These are phyloP conservation scores for Caenorhabditis imperialis DNA, from an alignment of 2,888 invertebrate species.

Conservation along the genomic window DNA sequence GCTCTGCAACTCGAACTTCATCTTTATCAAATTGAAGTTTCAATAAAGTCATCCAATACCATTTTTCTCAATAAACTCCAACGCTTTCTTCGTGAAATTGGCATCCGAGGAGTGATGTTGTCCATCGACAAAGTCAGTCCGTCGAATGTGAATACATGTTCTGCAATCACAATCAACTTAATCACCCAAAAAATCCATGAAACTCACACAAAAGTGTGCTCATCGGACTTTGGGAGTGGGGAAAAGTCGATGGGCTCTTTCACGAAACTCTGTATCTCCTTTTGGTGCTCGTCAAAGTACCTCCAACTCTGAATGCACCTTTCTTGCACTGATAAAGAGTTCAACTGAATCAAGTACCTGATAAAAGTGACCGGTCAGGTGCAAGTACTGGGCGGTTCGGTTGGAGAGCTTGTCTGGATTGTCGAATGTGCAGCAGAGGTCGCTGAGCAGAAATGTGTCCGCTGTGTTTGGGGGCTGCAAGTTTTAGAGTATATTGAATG, in stretches of 20 bases:
- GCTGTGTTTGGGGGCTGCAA: slow-evolving; percentile 13
- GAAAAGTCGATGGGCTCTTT: slow-evolving; percentile 9
- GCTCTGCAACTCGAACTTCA: too few relatives aligned
- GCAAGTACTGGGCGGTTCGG: slow-evolving; percentile 10
- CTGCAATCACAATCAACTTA: too few relatives aligned
- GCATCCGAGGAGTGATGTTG: slow-evolving; percentile 35
- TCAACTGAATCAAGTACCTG: too few relatives aligned
- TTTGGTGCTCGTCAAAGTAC: slow-evolving; percentile 19
- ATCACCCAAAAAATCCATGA: neutral
- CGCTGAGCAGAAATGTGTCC: slow-evolving; percentile 1
- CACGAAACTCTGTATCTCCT: slow-evolving; percentile 21
- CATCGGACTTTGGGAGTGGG: slow-evolving; percentile 20
- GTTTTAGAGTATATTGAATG: too few relatives aligned
- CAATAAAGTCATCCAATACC: slow-evolving; percentile 3
- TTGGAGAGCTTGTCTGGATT: slow-evolving; percentile 14
- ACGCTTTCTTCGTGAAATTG: slow-evolving; percentile 12
- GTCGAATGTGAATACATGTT: slow-evolving; percentile 35
- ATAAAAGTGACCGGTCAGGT: slow-evolving; percentile 39
- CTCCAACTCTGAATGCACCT: slow-evolving; percentile 25
- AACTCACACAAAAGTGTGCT: slow-evolving; percentile 6
- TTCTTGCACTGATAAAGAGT: neutral
- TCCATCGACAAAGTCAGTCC: slow-evolving; percentile 42
- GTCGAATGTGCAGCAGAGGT: slow-evolving; percentile 31
- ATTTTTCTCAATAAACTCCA: slow-evolving; percentile 20
- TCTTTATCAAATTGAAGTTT: neutral